Conservation (phyloP, 2,113 vertebrate genomes). For the Larimichthys polyactis region DNA sequence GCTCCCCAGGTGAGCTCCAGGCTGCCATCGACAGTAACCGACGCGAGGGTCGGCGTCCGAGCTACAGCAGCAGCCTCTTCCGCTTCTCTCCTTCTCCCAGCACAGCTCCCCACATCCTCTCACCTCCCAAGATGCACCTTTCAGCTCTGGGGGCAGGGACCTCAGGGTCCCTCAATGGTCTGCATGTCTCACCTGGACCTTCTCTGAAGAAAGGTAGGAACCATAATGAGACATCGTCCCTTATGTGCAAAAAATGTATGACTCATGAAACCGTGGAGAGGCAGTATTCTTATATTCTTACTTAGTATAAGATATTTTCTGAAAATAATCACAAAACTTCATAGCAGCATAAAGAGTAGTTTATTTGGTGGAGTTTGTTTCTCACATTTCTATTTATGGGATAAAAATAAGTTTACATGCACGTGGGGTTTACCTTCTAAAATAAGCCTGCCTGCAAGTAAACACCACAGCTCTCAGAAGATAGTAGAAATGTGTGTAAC, state of each 20-base stretch:
- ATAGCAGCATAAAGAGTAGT: neutral
- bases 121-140: constrained; percentile 92
- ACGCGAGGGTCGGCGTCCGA: constrained; percentile 93
- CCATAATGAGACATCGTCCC: neutral
- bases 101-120: constrained; percentile 85
- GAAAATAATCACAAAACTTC: neutral
- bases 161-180: constrained; percentile 81
- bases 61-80: constrained; percentile 95
- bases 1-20: constrained; percentile 95
- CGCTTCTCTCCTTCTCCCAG: constrained; percentile 88
- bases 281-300: neutral
- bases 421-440: neutral
- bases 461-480: neutral
- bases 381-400: too few relatives aligned
- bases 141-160: constrained; percentile 85
- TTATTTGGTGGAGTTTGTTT: too few relatives aligned
- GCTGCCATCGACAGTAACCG: constrained; percentile 97
- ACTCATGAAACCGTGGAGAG: neutral
- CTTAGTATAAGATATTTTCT: neutral
- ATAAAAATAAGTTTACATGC: too few relatives aligned
- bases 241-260: neutral
- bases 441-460: neutral
- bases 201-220: constrained; percentile 90
- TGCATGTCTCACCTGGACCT: constrained; percentile 85
- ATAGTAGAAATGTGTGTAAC: neutral